Evolutionary conservation across 2,113 vertebrate genomes (phyloP), one percentile per base, ranked within the genome.

Genomic region (Megaptera novaeangliae): DNA sequence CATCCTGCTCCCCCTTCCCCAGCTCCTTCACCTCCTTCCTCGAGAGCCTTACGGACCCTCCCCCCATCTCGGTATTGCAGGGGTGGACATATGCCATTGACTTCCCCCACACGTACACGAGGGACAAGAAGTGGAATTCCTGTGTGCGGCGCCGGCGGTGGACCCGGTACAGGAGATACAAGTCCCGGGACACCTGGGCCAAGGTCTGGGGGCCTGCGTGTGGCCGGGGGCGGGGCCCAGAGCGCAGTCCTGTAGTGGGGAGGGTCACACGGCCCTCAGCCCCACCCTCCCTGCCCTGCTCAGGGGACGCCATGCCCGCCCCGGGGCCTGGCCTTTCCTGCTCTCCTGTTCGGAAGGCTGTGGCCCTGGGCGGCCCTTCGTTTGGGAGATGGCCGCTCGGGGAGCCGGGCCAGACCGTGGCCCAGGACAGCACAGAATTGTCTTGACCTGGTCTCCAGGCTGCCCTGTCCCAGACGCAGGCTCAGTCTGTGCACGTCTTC

Each of bases 111-210:
- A 98, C 99, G 91, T 99, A 99, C 98, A 99, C 99, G 0, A 99
- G 99, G 98, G 99, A 99, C 98, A 99, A 99, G 98, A 99, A 99
- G 95, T 99, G 99, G 99, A 99, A 99, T 98, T 99, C 99, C 15
- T 99, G 99, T 27, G 99, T 99, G 91, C 99, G 99, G 94, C 99
- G 99, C 63, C 98, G 99, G 85, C 98, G 99, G 97, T 99, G 99
- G 99, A 99, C 99, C 88, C 99, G 99, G 85, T 99, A 99, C 98
- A 99, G 99, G 98, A 99, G 99, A 99, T 99, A 99, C 98, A 99
- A 99, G 89, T 99, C 99, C 49, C 99, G 99, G 91, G 99, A 99
- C 21, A 10, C 97, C 94, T 99, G 99, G 99, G 99, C 99, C 0
- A 99, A 99, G 99, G 99, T 98, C 39, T 96, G 92, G 36, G 23